phyloP scores from a whole-genome alignment of 2,888 invertebrate species.

The Scaptomyza polygonia region DNA sequence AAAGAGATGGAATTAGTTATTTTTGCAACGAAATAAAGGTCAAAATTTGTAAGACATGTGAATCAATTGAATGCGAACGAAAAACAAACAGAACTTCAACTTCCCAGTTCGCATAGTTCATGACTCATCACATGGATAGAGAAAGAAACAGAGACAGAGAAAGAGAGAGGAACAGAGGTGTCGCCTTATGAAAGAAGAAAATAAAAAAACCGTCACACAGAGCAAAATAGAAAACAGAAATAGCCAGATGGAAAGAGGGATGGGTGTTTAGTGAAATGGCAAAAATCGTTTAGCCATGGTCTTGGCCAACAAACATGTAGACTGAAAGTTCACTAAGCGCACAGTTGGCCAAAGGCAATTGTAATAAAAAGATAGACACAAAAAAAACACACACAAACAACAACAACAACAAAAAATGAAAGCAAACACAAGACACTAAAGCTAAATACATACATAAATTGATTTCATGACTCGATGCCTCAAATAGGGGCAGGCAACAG shows the following conservation, averaged over 20 bases:
- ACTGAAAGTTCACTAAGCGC: constrained; percentile 13
- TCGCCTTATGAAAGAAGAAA: constrained; percentile 3
- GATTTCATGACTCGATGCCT: constrained; percentile 66
- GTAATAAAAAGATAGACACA: constrained; percentile 22
- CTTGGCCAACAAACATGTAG: constrained; percentile 32
- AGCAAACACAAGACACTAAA: constrained; percentile 32
- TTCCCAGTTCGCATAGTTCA: constrained; percentile 19
- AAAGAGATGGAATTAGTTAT: constrained; percentile 6
- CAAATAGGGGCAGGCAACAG: constrained; percentile 26
- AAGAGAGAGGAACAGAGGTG: too few species aligned
- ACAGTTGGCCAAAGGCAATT: constrained; percentile 36
- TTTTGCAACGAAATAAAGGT: constrained; percentile 20
- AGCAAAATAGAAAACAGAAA: constrained; percentile 35
- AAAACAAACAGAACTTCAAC: constrained; percentile 12
- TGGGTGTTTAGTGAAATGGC: constrained; percentile 51
- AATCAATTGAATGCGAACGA: constrained; percentile 2
- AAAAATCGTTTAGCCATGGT: constrained; percentile 42
- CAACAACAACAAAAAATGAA: background rate
- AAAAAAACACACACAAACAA: constrained; percentile 16
- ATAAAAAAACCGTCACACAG: constrained; percentile 14
- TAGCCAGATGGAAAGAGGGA: constrained; percentile 31
- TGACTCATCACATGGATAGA: constrained; percentile 48
- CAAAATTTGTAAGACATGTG: background rate
- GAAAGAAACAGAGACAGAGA: background rate
- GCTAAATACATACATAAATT: constrained; percentile 69